These are phyloP conservation scores for Verasper variegatus DNA, from an alignment of 2,113 vertebrate genomes.

Conservation along the genomic window DNA sequence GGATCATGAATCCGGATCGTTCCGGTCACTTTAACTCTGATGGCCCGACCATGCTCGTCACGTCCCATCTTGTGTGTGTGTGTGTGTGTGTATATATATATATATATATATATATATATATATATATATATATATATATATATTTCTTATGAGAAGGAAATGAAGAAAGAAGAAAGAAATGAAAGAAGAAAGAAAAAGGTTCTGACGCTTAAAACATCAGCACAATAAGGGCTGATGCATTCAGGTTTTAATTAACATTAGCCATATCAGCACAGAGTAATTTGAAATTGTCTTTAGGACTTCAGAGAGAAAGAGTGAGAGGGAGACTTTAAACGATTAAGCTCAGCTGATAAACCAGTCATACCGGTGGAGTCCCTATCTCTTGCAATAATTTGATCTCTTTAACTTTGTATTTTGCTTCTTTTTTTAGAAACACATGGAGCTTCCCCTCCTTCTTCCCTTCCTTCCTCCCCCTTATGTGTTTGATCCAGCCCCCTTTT, in stretches of 20 bases:
- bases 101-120: conserved; percentile 34
- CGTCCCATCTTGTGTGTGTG: too few relatives aligned
- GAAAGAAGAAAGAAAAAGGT: conserved; percentile 19
- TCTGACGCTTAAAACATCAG: conserved; percentile 53
- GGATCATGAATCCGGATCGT: too few relatives aligned
- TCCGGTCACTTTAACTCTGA: too few relatives aligned
- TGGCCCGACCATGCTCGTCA: too few relatives aligned
- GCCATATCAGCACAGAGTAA: conserved; percentile 63
- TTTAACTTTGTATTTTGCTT: conserved; percentile 69
- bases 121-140: conserved; percentile 36
- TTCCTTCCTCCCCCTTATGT: conserved; percentile 59
- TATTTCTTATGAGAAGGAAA: neutral
- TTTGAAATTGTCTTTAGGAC: conserved; percentile 73
- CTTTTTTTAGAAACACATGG: conserved; percentile 69
- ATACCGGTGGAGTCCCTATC: conserved; percentile 59
- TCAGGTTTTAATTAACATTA: conserved; percentile 78
- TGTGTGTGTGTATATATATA: too few relatives aligned
- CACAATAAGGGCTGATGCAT: conserved; percentile 60
- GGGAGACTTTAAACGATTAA: conserved; percentile 69
- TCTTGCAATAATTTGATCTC: conserved; percentile 68
- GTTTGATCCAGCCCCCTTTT: conserved; percentile 74
- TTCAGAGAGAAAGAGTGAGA: conserved; percentile 57
- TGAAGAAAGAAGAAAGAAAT: conserved; percentile 11
- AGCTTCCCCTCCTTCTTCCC: conserved; percentile 56
- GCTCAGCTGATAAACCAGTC: conserved; percentile 70